A percentile compares a stretch with the other conserved stretches of the same genome.
These are phyloP conservation scores for Hydropsyche betteni DNA, from an alignment of 2,888 invertebrate genomes.

Conservation along the genomic window DNA sequence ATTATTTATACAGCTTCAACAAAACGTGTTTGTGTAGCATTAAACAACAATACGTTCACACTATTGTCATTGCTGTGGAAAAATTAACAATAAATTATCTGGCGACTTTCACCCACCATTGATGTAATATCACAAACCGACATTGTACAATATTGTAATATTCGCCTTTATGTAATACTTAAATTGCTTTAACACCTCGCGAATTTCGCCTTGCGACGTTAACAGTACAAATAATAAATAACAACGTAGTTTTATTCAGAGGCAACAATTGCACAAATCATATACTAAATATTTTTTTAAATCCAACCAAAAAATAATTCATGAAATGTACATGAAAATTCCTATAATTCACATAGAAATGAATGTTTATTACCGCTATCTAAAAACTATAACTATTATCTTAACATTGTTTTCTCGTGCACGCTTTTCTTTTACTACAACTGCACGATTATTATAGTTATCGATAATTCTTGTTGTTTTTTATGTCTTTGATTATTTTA, in stretches of 20 bases:
- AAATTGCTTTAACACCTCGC: slow-evolving; percentile 33
- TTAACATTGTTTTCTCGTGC: slow-evolving; percentile 42
- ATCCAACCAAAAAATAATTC: not conserved
- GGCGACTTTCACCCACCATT: slow-evolving; percentile 26
- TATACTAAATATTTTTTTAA: not conserved
- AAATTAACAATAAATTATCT: slow-evolving; percentile 31
- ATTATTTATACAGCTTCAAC: slow-evolving; percentile 2
- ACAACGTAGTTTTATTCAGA: slow-evolving; percentile 2
- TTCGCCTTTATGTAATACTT: slow-evolving; percentile 29
- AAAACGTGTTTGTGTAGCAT: slow-evolving; percentile 6
- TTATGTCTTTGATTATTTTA: slow-evolving; percentile 60
- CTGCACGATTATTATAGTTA: slow-evolving; percentile 43
- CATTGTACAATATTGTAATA: slow-evolving; percentile 29
- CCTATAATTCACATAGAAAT: slow-evolving; percentile 2
- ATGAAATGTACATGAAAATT: not conserved
- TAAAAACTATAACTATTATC: slow-evolving; percentile 6
- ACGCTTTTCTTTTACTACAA: slow-evolving; percentile 47
- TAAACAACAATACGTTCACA: slow-evolving; percentile 12
- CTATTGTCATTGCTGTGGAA: slow-evolving; percentile 10
- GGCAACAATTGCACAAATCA: slow-evolving; percentile 5
- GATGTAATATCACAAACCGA: slow-evolving; percentile 30
- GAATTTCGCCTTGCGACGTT: slow-evolving; percentile 4
- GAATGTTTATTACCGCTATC: not conserved
- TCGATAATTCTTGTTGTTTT: slow-evolving; percentile 54
- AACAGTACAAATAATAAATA: not conserved